These are phyloP conservation scores for Arge pagana DNA, from an alignment of 2,888 invertebrate genomes.

Conservation along the genomic window DNA sequence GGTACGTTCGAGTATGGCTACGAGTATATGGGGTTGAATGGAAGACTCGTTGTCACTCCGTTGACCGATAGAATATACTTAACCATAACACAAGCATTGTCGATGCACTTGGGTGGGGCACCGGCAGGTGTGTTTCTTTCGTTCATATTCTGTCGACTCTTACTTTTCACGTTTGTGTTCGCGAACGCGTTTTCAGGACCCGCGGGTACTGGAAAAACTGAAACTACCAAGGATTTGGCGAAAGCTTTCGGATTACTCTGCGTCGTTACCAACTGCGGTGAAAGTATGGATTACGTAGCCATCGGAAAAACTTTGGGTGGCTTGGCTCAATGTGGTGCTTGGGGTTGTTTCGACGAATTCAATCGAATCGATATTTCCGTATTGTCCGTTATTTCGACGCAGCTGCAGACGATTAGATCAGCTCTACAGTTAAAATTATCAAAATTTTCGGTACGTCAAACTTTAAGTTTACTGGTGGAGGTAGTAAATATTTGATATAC, in stretches of 20 bases:
- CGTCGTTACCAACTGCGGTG: conserved; percentile 89
- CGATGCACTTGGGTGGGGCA: conserved; percentile 90
- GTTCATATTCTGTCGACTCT: not conserved
- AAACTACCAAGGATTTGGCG: conserved; percentile 89
- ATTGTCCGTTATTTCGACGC: conserved; percentile 89
- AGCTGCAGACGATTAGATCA: conserved; percentile 86
- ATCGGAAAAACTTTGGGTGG: conserved; percentile 78
- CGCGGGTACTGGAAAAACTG: conserved; percentile 87
- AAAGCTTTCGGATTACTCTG: conserved; percentile 85
- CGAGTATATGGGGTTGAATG: conserved; percentile 94
- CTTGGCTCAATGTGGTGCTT: conserved; percentile 85
- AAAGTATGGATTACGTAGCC: conserved; percentile 90
- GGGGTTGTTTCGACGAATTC: conserved; percentile 97
- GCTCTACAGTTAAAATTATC: conserved; percentile 77
- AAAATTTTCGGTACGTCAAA: conserved; percentile 72
- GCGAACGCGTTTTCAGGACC: conserved; percentile 61
- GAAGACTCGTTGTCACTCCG: conserved; percentile 88
- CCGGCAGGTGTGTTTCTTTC: conserved; percentile 70
- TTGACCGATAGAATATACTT: conserved; percentile 91
- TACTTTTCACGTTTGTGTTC: not conserved
- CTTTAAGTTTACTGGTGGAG: not conserved
- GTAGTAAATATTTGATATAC: not conserved
- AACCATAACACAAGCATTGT: conserved; percentile 89
- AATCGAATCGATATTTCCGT: conserved; percentile 92
- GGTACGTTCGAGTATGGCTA: conserved; percentile 90